phyloP scores from a whole-genome alignment of 2,113 vertebrate genomes.

The Dendrocopos noguchii region DNA sequence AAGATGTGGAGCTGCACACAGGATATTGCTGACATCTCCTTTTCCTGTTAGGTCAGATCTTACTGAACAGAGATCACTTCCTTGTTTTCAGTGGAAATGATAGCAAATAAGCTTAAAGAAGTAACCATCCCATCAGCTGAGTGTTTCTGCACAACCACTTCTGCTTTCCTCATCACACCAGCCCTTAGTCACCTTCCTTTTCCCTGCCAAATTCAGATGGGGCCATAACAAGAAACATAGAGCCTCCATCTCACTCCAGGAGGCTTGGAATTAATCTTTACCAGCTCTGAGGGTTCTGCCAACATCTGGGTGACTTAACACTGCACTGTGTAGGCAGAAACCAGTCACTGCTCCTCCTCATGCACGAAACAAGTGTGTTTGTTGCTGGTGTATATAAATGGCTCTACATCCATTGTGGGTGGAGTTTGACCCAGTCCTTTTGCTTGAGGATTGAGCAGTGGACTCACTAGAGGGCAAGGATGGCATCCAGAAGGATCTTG shows the following conservation, averaged over 20 bases:
- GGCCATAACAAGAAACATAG: neutral
- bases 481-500: too few species aligned
- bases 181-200: neutral
- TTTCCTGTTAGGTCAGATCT: neutral
- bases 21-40: neutral
- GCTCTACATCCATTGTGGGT: neutral
- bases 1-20: neutral
- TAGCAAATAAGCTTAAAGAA: neutral
- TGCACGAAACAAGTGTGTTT: neutral
- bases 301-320: accelerated
- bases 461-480: too few species aligned
- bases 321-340: neutral
- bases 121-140: accelerated
- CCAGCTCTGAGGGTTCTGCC: neutral
- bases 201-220: neutral
- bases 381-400: neutral
- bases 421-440: neutral
- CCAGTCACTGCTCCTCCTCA: neutral
- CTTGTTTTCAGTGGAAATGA: neutral
- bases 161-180: neutral
- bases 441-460: neutral
- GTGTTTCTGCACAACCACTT: neutral
- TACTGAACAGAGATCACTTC: neutral
- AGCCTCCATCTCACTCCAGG: neutral
- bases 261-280: neutral